Percentiles rank a stretch among this genome's conserved stretches.
These are phyloP conservation scores for Nannobrachium achirus DNA, from an alignment of 2,113 vertebrate genomes.

Conservation along the genomic window DNA sequence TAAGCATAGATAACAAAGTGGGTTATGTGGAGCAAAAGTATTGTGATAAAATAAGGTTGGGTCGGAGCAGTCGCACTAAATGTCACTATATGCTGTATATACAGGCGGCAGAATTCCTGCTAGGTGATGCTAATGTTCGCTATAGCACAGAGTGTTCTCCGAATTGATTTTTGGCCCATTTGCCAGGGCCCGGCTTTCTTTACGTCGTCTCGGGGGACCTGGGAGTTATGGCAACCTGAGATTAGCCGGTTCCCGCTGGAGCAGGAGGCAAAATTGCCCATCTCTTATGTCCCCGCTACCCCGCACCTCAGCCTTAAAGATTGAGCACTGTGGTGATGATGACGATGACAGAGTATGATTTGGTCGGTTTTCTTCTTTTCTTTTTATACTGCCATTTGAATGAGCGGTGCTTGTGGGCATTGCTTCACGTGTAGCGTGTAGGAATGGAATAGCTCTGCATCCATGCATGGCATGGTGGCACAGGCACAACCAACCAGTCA, in stretches of 20 bases:
- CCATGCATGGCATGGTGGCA: background rate
- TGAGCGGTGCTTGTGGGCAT: background rate
- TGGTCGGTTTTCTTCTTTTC: constrained; percentile 8
- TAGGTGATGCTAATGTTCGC: background rate
- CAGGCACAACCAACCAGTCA: background rate
- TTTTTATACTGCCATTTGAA: background rate
- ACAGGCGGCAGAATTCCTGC: background rate
- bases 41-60: constrained; percentile 1
- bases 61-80: constrained; percentile 12
- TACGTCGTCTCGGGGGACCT: constrained; percentile 1
- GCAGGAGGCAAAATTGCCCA: constrained; percentile 1
- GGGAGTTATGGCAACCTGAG: constrained; percentile 7
- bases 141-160: background rate
- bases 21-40: constrained; percentile 35
- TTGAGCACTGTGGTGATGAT: constrained; percentile 21
- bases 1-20: constrained; percentile 45
- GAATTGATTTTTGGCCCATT: background rate
- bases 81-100: background rate
- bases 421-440: background rate
- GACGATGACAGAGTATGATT: constrained; percentile 39
- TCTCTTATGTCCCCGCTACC: background rate
- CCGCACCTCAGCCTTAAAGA: constrained; percentile 16
- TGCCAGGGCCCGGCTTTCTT: background rate
- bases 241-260: background rate
- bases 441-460: background rate